Percentiles rank a stretch among this genome's conserved stretches.
phyloP scores from a whole-genome alignment of 2,113 vertebrate species.

The Perca fluviatilis region DNA sequence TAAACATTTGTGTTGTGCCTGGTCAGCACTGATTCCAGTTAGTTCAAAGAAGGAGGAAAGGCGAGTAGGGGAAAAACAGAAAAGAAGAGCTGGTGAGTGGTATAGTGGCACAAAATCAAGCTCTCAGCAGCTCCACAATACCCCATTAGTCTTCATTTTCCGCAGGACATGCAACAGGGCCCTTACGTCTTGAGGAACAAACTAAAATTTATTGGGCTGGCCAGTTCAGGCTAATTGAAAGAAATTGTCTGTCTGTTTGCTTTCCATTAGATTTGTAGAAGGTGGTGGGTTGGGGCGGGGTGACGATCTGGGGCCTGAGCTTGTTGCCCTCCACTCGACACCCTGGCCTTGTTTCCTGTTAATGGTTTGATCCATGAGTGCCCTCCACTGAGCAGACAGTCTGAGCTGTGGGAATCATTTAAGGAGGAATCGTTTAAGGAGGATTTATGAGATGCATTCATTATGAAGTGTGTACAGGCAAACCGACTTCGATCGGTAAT shows the following conservation, averaged over 20 bases:
- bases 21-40: slow-evolving; percentile 79
- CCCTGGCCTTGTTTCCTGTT: slow-evolving; percentile 56
- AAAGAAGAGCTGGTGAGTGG: slow-evolving; percentile 11
- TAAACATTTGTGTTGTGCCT: slow-evolving; percentile 76
- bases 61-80: background rate
- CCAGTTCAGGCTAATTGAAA: slow-evolving; percentile 87
- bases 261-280: slow-evolving; percentile 73
- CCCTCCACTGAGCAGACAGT: slow-evolving; percentile 74
- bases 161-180: slow-evolving; percentile 83
- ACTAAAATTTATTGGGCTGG: slow-evolving; percentile 86
- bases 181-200: slow-evolving; percentile 82
- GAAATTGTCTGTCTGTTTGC: slow-evolving; percentile 88
- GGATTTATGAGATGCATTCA: slow-evolving; percentile 77
- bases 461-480: slow-evolving; percentile 68
- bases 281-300: slow-evolving; percentile 47
- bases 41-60: slow-evolving; percentile 52
- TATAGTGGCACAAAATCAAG: slow-evolving; percentile 75
- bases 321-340: slow-evolving; percentile 59
- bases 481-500: slow-evolving; percentile 66
- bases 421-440: slow-evolving; percentile 75
- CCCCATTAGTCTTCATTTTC: slow-evolving; percentile 88
- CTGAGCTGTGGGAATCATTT: slow-evolving; percentile 76
- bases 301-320: slow-evolving; percentile 64
- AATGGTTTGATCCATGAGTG: slow-evolving; percentile 80
- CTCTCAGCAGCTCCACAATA: slow-evolving; percentile 81